phyloP scores from a whole-genome alignment of 2,113 vertebrate species.

The Suncus etruscus region DNA sequence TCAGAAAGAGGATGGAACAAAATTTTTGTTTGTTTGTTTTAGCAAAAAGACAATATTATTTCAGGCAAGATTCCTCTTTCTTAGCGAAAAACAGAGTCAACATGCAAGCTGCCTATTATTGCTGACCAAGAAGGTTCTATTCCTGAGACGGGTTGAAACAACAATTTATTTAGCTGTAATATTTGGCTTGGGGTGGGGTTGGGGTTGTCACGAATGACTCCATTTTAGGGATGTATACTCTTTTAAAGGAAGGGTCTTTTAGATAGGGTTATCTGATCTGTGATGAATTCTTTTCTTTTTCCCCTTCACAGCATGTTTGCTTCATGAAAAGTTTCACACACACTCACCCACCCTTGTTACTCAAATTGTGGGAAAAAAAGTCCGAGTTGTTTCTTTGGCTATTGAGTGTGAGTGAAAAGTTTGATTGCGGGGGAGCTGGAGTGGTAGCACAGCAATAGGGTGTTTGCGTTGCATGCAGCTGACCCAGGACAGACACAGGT shows the following conservation, averaged over 20 bases:
- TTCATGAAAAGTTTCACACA: neutral
- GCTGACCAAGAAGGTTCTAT: neutral
- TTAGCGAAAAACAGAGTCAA: neutral
- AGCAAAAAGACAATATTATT: neutral
- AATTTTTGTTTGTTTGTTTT: neutral
- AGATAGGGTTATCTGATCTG: neutral
- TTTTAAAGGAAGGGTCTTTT: neutral
- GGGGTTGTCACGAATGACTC: neutral
- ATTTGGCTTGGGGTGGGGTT: neutral
- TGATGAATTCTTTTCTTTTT: too few relatives aligned
- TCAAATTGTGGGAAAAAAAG: neutral
- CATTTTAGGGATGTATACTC: neutral
- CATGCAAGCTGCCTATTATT: neutral
- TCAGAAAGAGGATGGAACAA: neutral
- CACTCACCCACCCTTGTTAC: too few relatives aligned
- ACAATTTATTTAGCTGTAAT: neutral
- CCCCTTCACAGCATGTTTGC: neutral
- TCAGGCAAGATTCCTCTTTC: neutral
- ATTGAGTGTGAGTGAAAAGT: neutral
- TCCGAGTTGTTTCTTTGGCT: neutral
- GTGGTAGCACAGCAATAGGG: too few relatives aligned
- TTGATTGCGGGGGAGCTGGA: too few relatives aligned
- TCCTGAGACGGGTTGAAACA: neutral
- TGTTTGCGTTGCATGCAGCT: too few relatives aligned
- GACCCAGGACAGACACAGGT: too few relatives aligned